Evolutionary conservation across 2,888 invertebrate species (phyloP).

Genomic region (Serripes groenlandicus): DNA sequence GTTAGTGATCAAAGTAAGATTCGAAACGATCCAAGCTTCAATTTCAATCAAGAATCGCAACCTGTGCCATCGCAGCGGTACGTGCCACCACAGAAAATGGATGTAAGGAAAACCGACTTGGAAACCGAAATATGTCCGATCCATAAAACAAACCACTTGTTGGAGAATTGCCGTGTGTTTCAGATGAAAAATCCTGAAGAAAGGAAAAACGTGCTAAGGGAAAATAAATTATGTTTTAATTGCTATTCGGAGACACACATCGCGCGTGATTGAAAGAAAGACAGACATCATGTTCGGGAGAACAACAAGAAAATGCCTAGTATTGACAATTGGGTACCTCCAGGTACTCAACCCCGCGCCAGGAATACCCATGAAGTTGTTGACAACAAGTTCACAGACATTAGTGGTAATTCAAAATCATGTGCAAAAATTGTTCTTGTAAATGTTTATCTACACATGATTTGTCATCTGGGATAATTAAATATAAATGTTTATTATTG

Average conservation of each 20-base stretch:
- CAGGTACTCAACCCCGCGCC: neutral
- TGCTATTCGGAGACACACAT: neutral
- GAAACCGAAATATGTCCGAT: constrained; percentile 19
- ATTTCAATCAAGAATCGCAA: too few relatives aligned
- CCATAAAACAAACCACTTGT: constrained; percentile 3
- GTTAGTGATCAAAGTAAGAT: constrained; percentile 23
- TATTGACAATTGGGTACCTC: neutral
- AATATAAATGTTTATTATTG: too few relatives aligned
- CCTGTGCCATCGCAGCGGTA: too few relatives aligned
- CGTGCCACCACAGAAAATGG: neutral
- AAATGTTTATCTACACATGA: constrained; percentile 10
- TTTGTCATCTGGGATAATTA: too few relatives aligned
- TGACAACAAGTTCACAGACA: constrained; percentile 5
- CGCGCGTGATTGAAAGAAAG: neutral
- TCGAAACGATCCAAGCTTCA: constrained; percentile 45
- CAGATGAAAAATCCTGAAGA: neutral
- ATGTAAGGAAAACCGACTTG: too few relatives aligned
- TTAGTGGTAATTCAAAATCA: constrained; percentile 25
- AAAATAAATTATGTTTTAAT: constrained; percentile 10
- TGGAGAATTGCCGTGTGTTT: constrained; percentile 10
- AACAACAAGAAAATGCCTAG: constrained; percentile 1
- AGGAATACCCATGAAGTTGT: constrained; percentile 31
- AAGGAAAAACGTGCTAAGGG: constrained; percentile 2
- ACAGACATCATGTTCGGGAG: neutral
- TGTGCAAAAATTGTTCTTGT: constrained; percentile 38